phyloP scores from a whole-genome alignment of 2,888 invertebrate species.

The Sinodicranocentrus sp. region DNA sequence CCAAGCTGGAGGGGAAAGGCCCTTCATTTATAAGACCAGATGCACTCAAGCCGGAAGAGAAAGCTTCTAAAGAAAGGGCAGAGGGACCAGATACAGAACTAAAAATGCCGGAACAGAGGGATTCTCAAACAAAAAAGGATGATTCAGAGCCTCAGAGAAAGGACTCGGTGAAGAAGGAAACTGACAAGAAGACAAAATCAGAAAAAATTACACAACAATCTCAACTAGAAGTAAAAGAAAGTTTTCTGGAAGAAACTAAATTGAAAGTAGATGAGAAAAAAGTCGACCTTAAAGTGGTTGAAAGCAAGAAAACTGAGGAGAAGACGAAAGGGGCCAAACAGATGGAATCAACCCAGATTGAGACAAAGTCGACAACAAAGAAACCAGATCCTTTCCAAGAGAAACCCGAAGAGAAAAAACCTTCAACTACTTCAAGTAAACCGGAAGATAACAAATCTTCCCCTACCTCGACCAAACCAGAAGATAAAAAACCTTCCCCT shows the following conservation, averaged over 20 bases:
- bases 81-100: constrained; percentile 17
- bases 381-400: neutral
- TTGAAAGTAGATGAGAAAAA: neutral
- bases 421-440: too few relatives aligned
- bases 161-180: constrained; percentile 12
- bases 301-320: neutral
- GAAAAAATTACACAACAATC: neutral
- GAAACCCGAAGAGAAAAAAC: neutral
- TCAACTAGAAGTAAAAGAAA: constrained; percentile 41
- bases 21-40: constrained; percentile 86
- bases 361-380: too few relatives aligned
- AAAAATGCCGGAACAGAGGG: constrained; percentile 14
- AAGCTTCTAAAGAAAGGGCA: constrained; percentile 7
- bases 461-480: too few relatives aligned
- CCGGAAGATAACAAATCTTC: too few relatives aligned
- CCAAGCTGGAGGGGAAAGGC: constrained; percentile 80
- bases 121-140: constrained; percentile 1
- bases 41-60: constrained; percentile 83
- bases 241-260: neutral
- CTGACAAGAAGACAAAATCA: constrained; percentile 24
- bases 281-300: neutral
- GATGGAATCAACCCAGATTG: too few relatives aligned
- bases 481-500: too few relatives aligned
- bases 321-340: too few relatives aligned
- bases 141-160: constrained; percentile 15